Evolutionary conservation across 1,140 invertebrate genomes (phyloP).

Genomic region (Gonatopus flavifemur): DNA sequence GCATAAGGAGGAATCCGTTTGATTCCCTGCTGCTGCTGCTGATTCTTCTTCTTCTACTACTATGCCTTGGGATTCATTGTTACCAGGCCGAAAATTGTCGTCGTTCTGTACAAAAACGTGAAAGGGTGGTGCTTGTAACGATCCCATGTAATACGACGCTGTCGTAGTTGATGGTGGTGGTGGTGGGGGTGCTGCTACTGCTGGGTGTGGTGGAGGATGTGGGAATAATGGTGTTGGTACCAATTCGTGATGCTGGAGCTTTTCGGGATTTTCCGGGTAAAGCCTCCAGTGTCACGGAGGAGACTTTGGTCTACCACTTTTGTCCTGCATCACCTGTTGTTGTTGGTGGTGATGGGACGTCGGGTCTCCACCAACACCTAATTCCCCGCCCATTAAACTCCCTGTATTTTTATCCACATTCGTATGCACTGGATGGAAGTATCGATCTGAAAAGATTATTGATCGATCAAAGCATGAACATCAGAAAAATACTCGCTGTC

Average conservation of each 20-base stretch:
- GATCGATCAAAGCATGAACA: too few relatives aligned
- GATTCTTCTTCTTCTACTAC: too few relatives aligned
- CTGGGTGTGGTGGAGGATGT: not conserved
- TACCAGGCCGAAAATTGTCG: too few relatives aligned
- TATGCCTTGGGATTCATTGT: too few relatives aligned
- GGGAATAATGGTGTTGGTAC: not conserved
- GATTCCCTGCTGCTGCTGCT: constrained; percentile 18
- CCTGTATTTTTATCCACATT: constrained; percentile 53
- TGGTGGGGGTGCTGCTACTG: not conserved
- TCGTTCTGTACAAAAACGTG: too few relatives aligned
- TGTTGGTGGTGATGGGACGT: constrained; percentile 49
- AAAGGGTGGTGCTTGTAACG: constrained; percentile 19
- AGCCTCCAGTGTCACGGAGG: constrained; percentile 55
- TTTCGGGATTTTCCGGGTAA: constrained; percentile 28
- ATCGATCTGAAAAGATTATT: constrained; percentile 49
- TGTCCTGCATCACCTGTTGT: constrained; percentile 50
- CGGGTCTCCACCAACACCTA: constrained; percentile 43
- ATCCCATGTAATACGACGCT: constrained; percentile 23
- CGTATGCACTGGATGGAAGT: constrained; percentile 56
- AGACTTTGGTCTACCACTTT: constrained; percentile 53
- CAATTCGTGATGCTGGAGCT: too few relatives aligned
- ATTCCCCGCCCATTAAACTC: constrained; percentile 46
- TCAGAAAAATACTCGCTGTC: too few relatives aligned
- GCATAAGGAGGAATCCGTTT: constrained; percentile 18
- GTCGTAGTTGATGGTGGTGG: constrained; percentile 18